Conservation (phyloP, 2,797 vertebrate species). For the Eutrigla gurnardus region DNA sequence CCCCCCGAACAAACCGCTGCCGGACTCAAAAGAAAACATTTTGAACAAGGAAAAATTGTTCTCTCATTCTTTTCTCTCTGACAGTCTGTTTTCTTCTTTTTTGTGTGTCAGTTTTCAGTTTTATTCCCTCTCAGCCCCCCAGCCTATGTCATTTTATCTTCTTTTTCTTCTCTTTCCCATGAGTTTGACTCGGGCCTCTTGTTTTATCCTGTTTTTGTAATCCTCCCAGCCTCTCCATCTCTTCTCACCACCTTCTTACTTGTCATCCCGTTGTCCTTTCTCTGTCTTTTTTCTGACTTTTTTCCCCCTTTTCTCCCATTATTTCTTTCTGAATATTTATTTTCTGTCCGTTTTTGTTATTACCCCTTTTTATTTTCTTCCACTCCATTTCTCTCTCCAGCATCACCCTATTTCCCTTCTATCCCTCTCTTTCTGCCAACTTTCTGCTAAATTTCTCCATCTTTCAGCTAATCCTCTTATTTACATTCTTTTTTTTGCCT, state of each 20-base stretch:
- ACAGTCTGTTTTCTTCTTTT: constrained; percentile 20
- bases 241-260: neutral
- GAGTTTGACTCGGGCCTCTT: constrained; percentile 3
- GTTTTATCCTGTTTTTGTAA: neutral
- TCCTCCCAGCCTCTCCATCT: constrained; percentile 10
- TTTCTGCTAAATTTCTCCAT: neutral
- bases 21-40: constrained; percentile 75
- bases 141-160: constrained; percentile 21
- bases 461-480: neutral
- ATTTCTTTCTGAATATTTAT: neutral
- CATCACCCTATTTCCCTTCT: neutral
- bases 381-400: neutral
- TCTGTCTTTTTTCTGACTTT: constrained; percentile 1
- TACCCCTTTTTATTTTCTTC: neutral
- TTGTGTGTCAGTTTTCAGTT: constrained; percentile 15
- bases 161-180: constrained; percentile 30
- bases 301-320: neutral
- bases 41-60: constrained; percentile 70
- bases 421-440: neutral
- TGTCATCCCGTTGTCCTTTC: neutral
- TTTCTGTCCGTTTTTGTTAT: neutral
- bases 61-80: constrained; percentile 26
- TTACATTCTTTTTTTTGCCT: too few relatives aligned
- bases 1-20: constrained; percentile 69
- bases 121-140: constrained; percentile 20